Percentiles rank a stretch among this genome's conserved stretches.
These are phyloP conservation scores for Brachionus plicatilis DNA, from an alignment of 1,140 invertebrate species.

Conservation along the genomic window DNA sequence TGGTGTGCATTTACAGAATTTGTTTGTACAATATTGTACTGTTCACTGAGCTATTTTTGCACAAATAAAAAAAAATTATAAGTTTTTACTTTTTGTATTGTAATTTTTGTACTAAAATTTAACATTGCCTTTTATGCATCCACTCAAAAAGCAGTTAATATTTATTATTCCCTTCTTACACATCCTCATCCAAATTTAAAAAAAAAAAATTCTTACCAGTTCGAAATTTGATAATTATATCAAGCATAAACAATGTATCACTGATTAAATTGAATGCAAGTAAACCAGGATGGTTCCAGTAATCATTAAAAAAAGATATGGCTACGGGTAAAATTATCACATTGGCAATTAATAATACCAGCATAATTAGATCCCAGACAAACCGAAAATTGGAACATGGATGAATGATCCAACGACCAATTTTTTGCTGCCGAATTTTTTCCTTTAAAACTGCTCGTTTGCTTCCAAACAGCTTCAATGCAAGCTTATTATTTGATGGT, in stretches of 20 bases:
- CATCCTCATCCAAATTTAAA: too few relatives aligned
- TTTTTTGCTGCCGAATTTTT: conserved; percentile 53
- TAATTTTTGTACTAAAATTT: too few relatives aligned
- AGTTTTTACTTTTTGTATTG: too few relatives aligned
- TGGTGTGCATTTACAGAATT: too few relatives aligned
- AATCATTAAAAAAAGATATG: conserved; percentile 73
- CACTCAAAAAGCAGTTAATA: too few relatives aligned
- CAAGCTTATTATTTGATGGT: conserved; percentile 57
- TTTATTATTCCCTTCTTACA: too few relatives aligned
- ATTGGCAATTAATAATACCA: conserved; percentile 91
- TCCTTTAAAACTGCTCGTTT: conserved; percentile 56
- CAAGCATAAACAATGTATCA: conserved; percentile 98
- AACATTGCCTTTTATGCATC: too few relatives aligned
- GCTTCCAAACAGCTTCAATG: conserved; percentile 58
- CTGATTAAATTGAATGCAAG: conserved; percentile 99
- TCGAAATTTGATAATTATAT: conserved; percentile 99
- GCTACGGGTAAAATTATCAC: conserved; percentile 96
- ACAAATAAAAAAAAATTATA: too few relatives aligned
- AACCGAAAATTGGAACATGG: conserved; percentile 65
- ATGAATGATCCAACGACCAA: conserved; percentile 57
- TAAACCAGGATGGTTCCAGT: conserved; percentile 60
- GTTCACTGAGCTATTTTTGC: too few relatives aligned
- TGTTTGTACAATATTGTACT: too few relatives aligned
- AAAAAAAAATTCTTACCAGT: conserved; percentile 61
- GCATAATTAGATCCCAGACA: conserved; percentile 99